Percentiles rank a stretch among this genome's conserved stretches.
phyloP scores from a whole-genome alignment of 2,888 invertebrate species.

The Acrobeloides nanus region DNA sequence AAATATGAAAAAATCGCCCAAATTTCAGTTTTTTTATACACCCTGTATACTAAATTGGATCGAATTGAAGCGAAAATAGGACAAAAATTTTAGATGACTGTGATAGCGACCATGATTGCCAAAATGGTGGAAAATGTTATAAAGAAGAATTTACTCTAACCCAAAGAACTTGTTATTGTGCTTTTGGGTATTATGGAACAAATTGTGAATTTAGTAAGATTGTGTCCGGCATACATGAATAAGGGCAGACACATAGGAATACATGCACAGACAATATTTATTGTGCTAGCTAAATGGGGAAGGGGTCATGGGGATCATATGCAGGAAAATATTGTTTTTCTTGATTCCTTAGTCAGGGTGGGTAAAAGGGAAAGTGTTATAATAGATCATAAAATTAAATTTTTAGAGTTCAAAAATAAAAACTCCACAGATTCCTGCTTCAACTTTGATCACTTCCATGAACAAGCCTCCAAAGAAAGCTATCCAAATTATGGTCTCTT shows the following conservation, averaged over 20 bases:
- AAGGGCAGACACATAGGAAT: too few relatives aligned
- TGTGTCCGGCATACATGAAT: too few relatives aligned
- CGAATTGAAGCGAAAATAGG: too few relatives aligned
- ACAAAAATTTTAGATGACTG: conserved; percentile 34
- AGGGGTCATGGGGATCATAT: too few relatives aligned
- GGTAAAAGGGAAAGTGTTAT: conserved; percentile 2
- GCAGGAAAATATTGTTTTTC: too few relatives aligned
- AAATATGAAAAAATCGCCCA: too few relatives aligned
- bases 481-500: conserved; percentile 40
- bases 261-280: too few relatives aligned
- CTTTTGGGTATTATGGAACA: conserved; percentile 44
- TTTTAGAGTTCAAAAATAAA: conserved; percentile 17
- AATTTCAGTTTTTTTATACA: too few relatives aligned
- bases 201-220: conserved; percentile 40
- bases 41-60: too few relatives aligned
- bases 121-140: conserved; percentile 42
- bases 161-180: conserved; percentile 37
- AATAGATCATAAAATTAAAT: neutral
- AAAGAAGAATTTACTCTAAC: conserved; percentile 24
- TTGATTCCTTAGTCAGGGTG: too few relatives aligned
- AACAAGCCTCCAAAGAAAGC: conserved; percentile 8
- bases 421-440: conserved; percentile 5
- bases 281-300: too few relatives aligned
- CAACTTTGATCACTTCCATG: too few relatives aligned
- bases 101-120: conserved; percentile 37